These are phyloP conservation scores for Solenopsis fugax DNA, from an alignment of 1,140 invertebrate species.

Conservation along the genomic window DNA sequence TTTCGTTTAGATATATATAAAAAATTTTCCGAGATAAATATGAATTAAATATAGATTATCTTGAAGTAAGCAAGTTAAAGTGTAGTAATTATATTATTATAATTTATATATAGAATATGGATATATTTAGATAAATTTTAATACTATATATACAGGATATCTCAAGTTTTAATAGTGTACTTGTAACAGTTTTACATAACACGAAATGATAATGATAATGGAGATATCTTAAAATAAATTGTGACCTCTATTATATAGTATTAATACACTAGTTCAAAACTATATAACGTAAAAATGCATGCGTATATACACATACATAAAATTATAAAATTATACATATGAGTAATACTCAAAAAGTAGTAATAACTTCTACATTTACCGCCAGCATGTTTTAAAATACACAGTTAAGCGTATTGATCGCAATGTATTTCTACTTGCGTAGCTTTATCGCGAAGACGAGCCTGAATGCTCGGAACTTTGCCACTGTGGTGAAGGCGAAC, in stretches of 20 bases:
- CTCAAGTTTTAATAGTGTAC: too few relatives aligned
- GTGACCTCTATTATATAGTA: too few relatives aligned
- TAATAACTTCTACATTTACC: background rate
- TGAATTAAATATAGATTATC: background rate
- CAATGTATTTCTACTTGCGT: slow-evolving; percentile 25
- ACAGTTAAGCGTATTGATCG: background rate
- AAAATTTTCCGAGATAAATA: background rate
- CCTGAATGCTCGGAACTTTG: slow-evolving; percentile 94
- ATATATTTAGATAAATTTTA: background rate
- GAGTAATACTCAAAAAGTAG: too few relatives aligned
- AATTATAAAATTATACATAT: too few relatives aligned
- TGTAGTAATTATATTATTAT: background rate
- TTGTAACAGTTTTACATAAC: too few relatives aligned
- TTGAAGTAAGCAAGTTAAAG: background rate
- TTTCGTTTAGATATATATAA: background rate
- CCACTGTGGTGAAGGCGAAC: slow-evolving; percentile 92
- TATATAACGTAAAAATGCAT: background rate
- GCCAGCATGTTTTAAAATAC: background rate
- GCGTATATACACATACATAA: too few relatives aligned
- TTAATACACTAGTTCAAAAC: background rate
- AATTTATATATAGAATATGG: slow-evolving; percentile 1
- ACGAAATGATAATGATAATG: too few relatives aligned
- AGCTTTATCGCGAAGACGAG: slow-evolving; percentile 95
- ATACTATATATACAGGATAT: too few relatives aligned
- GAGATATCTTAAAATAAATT: too few relatives aligned